These are phyloP conservation scores for Falco naumanni DNA, from an alignment of 2,797 vertebrate genomes.

Conservation along the genomic window DNA sequence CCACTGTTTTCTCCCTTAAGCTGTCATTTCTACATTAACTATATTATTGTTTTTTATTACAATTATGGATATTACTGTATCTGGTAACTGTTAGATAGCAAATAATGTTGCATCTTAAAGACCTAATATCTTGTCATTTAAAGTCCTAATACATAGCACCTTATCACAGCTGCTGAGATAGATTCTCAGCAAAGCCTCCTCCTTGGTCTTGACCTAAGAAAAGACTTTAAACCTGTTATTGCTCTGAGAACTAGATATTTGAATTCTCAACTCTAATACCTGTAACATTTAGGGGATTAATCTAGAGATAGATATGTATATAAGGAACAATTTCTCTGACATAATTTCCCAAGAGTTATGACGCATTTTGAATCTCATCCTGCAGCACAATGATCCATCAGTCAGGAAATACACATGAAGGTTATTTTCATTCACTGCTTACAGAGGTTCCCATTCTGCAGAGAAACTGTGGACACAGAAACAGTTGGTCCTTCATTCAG, in stretches of 20 bases:
- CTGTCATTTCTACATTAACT: neutral
- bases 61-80: neutral
- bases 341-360: neutral
- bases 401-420: neutral
- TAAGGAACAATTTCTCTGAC: neutral
- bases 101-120: neutral
- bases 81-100: neutral
- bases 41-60: neutral
- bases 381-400: neutral
- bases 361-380: neutral
- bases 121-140: neutral
- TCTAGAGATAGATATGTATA: neutral
- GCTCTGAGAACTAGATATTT: neutral
- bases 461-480: neutral
- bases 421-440: neutral
- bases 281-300: neutral
- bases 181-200: neutral
- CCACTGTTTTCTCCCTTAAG: neutral
- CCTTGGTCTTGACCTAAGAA: neutral
- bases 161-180: neutral
- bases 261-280: neutral
- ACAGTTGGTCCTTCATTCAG: neutral
- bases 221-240: neutral
- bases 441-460: neutral
- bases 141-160: neutral